Evolutionary conservation across 1,140 invertebrate species (phyloP).

Genomic region (Cotesia glomerata): DNA sequence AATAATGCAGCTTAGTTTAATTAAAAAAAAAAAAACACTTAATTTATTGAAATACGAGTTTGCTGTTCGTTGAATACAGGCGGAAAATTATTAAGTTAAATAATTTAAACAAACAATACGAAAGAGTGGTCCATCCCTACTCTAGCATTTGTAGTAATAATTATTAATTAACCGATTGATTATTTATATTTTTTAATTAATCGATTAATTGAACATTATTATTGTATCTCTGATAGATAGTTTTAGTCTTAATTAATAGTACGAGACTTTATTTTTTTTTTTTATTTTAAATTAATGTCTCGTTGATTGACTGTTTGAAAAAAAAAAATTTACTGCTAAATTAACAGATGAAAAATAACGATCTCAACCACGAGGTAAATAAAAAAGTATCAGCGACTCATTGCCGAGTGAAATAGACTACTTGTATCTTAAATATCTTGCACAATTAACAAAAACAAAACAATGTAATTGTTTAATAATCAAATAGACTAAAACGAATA

Average conservation of each 20-base stretch:
- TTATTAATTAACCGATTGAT: slow-evolving; percentile 9
- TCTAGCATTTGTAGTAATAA: slow-evolving; percentile 33
- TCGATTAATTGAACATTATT: background rate
- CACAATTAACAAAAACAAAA: background rate
- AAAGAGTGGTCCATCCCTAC: slow-evolving; percentile 26
- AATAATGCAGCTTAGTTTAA: slow-evolving; percentile 14
- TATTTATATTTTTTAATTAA: background rate
- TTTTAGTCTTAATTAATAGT: too few species aligned
- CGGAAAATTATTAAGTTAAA: background rate
- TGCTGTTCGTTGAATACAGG: background rate
- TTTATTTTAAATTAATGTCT: too few species aligned
- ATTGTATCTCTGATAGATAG: too few species aligned
- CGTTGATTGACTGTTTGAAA: too few species aligned
- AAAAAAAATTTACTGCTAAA: too few species aligned
- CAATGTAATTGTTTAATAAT: background rate
- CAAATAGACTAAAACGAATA: background rate
- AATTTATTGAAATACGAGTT: background rate
- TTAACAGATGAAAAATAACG: background rate
- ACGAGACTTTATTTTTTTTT: too few species aligned
- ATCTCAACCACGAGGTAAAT: background rate
- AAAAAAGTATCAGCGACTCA: background rate
- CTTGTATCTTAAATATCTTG: background rate
- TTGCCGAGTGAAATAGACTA: background rate
- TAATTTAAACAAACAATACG: background rate
- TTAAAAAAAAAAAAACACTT: slow-evolving; percentile 4